phyloP scores from a whole-genome alignment of 2,888 invertebrate genomes.

The Cantharis lateralis region DNA sequence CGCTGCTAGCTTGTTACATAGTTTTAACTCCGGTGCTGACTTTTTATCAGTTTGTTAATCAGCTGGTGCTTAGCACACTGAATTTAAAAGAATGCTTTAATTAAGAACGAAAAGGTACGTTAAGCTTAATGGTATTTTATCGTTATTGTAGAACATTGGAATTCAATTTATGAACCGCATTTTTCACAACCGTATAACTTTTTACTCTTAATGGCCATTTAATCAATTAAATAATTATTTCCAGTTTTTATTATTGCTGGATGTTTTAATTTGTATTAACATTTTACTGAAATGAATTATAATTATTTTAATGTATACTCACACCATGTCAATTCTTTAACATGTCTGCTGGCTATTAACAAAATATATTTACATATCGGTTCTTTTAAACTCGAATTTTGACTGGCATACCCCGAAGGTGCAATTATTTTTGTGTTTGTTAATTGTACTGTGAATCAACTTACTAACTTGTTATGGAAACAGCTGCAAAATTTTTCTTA shows the following conservation, averaged over 20 bases:
- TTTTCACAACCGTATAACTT: background rate
- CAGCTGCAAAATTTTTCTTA: constrained; percentile 17
- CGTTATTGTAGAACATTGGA: background rate
- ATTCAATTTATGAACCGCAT: background rate
- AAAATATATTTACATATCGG: background rate
- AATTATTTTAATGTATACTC: background rate
- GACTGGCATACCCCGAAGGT: background rate
- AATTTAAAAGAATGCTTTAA: constrained; percentile 17
- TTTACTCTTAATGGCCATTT: background rate
- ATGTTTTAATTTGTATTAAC: background rate
- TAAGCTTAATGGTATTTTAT: constrained; percentile 1
- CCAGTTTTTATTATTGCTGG: background rate
- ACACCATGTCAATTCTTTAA: background rate
- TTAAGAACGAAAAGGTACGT: constrained; percentile 8
- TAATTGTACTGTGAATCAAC: constrained; percentile 16
- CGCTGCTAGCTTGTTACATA: constrained; percentile 37
- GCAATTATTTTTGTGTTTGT: constrained; percentile 10
- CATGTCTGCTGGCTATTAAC: background rate
- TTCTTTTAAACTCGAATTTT: background rate
- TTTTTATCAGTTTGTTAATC: constrained; percentile 42
- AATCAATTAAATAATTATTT: background rate
- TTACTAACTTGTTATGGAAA: constrained; percentile 10
- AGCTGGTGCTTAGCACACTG: constrained; percentile 12
- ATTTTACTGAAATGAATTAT: background rate
- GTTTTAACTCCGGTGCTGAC: constrained; percentile 32